These are phyloP conservation scores for Vanessa cardui DNA, from an alignment of 2,888 invertebrate genomes.

Conservation along the genomic window DNA sequence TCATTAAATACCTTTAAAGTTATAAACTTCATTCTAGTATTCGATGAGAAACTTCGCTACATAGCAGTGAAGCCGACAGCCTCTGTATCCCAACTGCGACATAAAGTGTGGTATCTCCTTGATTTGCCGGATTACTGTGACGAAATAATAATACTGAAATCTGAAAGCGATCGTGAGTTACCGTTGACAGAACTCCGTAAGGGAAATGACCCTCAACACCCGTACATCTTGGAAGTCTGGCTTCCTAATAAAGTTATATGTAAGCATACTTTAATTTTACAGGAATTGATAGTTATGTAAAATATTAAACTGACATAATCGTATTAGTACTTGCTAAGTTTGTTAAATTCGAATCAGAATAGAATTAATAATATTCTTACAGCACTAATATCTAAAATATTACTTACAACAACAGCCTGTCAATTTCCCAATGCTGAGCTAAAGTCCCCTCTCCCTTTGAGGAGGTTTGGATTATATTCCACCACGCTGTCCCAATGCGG, in stretches of 20 bases:
- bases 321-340: too few species aligned
- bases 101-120: constrained; percentile 73
- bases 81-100: constrained; percentile 64
- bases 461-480: too few species aligned
- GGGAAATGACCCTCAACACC: constrained; percentile 71
- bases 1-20: not conserved
- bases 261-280: constrained; percentile 41
- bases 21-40: constrained; percentile 47
- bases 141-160: constrained; percentile 68
- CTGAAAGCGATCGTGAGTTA: constrained; percentile 55
- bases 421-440: too few species aligned
- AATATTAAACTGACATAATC: too few species aligned
- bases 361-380: too few species aligned
- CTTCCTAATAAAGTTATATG: constrained; percentile 51
- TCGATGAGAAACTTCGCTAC: constrained; percentile 66
- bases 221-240: constrained; percentile 73
- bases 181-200: constrained; percentile 63
- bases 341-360: too few species aligned
- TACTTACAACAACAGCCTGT: too few species aligned
- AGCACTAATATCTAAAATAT: too few species aligned
- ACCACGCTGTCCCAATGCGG: too few species aligned
- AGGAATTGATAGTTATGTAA: too few species aligned
- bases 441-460: too few species aligned
- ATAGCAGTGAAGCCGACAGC: constrained; percentile 65
- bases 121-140: constrained; percentile 75